Evolutionary conservation across 2,113 vertebrate species (phyloP).

Genomic region (Misgurnus mizolepis): DNA sequence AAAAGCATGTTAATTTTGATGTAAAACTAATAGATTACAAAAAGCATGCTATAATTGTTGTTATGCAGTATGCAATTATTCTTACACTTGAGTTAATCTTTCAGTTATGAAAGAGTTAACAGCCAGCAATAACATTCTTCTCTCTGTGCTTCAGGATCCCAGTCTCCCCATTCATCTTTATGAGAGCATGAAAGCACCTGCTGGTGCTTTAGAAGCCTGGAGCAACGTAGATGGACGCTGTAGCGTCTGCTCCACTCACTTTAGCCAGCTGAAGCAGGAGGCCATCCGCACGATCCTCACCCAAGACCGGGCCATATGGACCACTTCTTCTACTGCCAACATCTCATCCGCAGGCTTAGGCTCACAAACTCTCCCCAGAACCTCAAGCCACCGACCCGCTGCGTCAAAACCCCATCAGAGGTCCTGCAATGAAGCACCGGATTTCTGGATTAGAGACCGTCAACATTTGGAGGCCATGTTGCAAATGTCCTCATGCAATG

Average conservation of each 20-base stretch:
- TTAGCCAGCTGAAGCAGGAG: constrained; percentile 92
- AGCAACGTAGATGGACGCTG: constrained; percentile 87
- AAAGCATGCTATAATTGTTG: no score
- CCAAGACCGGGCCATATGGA: constrained; percentile 59
- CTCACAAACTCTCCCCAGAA: constrained; percentile 60
- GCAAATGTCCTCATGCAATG: constrained; percentile 80
- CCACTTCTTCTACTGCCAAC: constrained; percentile 62
- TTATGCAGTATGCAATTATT: no score
- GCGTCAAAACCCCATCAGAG: constrained; percentile 74
- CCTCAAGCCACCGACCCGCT: constrained; percentile 60
- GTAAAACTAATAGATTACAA: no score
- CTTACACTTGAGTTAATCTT: background rate
- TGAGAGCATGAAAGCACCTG: constrained; percentile 88
- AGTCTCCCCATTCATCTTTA: constrained; percentile 74
- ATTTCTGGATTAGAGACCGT: constrained; percentile 85
- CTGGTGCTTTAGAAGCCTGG: constrained; percentile 81
- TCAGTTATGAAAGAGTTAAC: background rate
- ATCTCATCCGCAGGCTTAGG: constrained; percentile 54
- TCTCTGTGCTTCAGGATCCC: constrained; percentile 75
- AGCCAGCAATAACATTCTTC: background rate
- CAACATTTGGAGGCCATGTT: constrained; percentile 77
- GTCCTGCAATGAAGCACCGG: constrained; percentile 79
- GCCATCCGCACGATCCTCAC: constrained; percentile 90
- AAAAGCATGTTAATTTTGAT: background rate
- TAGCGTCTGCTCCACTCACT: constrained; percentile 84